A percentile compares a stretch with the other conserved stretches of the same genome.
Evolutionary conservation across 2,113 vertebrate species (phyloP).

Genomic region (Myodes glareolus): DNA sequence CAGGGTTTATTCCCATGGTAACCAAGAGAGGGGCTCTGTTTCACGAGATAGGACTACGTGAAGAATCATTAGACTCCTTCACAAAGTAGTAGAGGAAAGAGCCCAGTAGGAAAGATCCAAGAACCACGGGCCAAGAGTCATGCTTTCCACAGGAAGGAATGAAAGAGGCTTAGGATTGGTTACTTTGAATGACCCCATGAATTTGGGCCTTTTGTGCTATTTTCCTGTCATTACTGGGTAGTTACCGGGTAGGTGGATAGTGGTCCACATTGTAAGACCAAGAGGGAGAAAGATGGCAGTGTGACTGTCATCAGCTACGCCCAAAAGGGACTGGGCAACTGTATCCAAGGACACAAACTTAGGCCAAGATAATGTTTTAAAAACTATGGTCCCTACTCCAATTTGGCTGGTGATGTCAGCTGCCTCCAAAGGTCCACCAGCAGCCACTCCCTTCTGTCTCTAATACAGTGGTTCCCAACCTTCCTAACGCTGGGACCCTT

Average conservation of each 20-base stretch:
- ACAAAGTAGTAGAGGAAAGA: background rate
- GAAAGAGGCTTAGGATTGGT: background rate
- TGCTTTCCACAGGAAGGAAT: background rate
- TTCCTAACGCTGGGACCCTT: too few relatives aligned
- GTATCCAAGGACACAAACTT: background rate
- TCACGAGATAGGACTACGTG: accelerated
- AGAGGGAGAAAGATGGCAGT: background rate
- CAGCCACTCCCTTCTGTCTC: background rate
- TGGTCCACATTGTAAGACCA: background rate
- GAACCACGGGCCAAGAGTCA: background rate
- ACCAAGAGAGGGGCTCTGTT: background rate
- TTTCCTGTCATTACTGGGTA: too few relatives aligned
- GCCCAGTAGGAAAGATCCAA: background rate
- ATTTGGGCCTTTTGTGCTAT: background rate
- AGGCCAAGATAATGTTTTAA: background rate
- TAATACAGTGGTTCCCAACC: background rate
- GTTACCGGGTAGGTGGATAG: accelerated
- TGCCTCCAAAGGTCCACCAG: background rate
- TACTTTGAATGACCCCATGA: background rate
- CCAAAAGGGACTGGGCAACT: background rate
- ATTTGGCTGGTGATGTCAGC: background rate
- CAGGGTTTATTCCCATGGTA: background rate
- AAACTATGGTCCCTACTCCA: background rate
- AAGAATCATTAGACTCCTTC: background rate
- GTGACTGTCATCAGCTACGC: background rate